Conservation (phyloP, 2,888 invertebrate species). For the Silvanus unidentatus region DNA sequence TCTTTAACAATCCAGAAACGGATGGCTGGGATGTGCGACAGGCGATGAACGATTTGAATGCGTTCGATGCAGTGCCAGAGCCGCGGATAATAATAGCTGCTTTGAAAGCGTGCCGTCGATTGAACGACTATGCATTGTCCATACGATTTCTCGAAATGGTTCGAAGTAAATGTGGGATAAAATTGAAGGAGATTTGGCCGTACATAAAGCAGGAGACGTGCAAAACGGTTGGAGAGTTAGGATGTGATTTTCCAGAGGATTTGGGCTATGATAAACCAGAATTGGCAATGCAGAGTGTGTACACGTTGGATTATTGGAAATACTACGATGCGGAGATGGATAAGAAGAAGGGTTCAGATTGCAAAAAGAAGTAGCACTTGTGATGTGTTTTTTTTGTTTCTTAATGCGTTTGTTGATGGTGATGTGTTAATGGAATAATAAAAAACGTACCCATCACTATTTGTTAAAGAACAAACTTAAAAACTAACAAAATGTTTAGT, state of each 20-base stretch:
- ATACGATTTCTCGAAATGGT: constrained; percentile 81
- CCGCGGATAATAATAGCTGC: constrained; percentile 55
- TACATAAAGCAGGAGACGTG: constrained; percentile 84
- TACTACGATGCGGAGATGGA: too few relatives aligned
- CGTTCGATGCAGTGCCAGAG: constrained; percentile 56
- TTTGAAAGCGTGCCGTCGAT: constrained; percentile 56
- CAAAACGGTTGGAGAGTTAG: constrained; percentile 86
- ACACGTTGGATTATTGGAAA: constrained; percentile 50
- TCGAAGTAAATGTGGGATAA: constrained; percentile 77
- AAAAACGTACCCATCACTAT: too few relatives aligned
- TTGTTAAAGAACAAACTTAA: too few relatives aligned
- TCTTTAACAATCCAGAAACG: constrained; percentile 78
- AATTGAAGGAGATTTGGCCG: constrained; percentile 73
- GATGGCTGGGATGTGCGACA: constrained; percentile 73
- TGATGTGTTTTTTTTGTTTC: background rate
- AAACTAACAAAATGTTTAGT: too few relatives aligned
- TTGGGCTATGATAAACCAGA: constrained; percentile 97
- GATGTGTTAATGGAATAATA: too few relatives aligned
- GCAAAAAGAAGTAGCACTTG: background rate
- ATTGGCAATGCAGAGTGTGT: constrained; percentile 69
- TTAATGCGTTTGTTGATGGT: too few relatives aligned
- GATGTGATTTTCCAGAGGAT: constrained; percentile 88
- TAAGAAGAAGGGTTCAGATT: too few relatives aligned
- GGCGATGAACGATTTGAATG: constrained; percentile 51
- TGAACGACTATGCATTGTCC: constrained; percentile 61